Percentiles rank a stretch among this genome's conserved stretches.
Conservation (phyloP, 2,113 vertebrate species). For the Phylloscopus whistleri region DNA sequence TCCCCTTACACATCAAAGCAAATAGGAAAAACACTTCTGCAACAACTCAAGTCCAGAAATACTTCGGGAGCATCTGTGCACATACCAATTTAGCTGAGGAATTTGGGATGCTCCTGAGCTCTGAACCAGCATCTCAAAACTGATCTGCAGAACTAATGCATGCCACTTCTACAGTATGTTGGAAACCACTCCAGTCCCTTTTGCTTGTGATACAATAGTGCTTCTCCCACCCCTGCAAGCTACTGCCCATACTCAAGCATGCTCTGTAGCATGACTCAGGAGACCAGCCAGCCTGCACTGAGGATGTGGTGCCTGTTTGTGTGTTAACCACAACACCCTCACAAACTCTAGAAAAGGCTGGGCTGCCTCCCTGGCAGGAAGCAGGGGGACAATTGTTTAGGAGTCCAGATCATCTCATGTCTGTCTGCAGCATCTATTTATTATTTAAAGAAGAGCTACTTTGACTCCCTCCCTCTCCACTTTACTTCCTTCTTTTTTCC, state of each 20-base stretch:
- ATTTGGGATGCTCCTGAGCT: not conserved
- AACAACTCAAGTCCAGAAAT: not conserved
- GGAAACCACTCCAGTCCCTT: not conserved
- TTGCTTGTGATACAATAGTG: rapidly evolving
- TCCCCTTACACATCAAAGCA: not conserved
- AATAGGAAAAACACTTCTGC: not conserved
- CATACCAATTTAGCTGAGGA: not conserved
- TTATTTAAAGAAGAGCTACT: not conserved
- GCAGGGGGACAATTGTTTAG: not conserved
- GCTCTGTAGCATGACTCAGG: not conserved
- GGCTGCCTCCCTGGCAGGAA: not conserved
- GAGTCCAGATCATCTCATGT: not conserved
- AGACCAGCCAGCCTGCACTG: not conserved
- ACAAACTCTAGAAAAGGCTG: not conserved
- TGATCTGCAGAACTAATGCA: not conserved
- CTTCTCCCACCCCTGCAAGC: not conserved
- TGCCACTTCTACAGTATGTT: not conserved
- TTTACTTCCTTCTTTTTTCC: not conserved
- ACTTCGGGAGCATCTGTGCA: not conserved
- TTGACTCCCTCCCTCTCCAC: not conserved
- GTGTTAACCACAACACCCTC: not conserved
- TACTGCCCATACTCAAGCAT: not conserved
- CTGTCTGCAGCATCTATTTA: not conserved
- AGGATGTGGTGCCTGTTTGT: not conserved
- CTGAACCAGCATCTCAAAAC: not conserved